phyloP scores from a whole-genome alignment of 2,113 vertebrate species.

The Istiophorus platypterus region DNA sequence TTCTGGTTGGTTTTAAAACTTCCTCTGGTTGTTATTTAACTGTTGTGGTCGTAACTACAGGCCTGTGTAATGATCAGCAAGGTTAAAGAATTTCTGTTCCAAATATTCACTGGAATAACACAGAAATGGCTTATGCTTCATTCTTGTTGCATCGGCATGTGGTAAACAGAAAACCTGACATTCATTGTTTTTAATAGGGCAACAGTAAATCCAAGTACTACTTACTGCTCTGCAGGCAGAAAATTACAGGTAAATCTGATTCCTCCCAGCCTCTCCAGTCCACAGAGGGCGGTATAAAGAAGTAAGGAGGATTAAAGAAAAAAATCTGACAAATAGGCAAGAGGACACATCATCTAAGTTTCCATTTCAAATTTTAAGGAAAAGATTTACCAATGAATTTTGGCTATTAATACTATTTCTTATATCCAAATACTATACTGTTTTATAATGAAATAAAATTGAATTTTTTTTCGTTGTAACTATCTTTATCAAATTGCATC shows the following conservation, averaged over 20 bases:
- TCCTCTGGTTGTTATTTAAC: not conserved
- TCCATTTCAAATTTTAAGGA: not conserved
- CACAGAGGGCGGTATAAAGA: constrained; percentile 46
- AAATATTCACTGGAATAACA: not conserved
- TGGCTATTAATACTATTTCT: not conserved
- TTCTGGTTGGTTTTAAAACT: not conserved
- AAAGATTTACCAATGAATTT: not conserved
- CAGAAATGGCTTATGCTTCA: constrained; percentile 5
- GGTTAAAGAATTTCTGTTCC: not conserved
- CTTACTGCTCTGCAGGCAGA: constrained; percentile 57
- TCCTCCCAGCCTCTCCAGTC: constrained; percentile 45
- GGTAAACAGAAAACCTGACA: constrained; percentile 48
- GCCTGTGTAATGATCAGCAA: not conserved
- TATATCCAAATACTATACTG: not conserved
- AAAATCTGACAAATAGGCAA: constrained; percentile 12
- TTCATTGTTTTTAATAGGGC: constrained; percentile 58
- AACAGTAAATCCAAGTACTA: constrained; percentile 63
- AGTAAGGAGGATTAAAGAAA: not conserved
- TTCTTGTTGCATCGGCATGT: constrained; percentile 42
- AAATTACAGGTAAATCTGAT: constrained; percentile 58
- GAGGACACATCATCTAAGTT: not conserved
- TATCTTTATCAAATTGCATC: not conserved
- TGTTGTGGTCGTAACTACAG: not conserved
- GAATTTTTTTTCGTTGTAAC: not conserved
- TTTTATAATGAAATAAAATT: not conserved